phyloP scores from a whole-genome alignment of 2,888 invertebrate genomes.

The Dermolepida albohirtum region DNA sequence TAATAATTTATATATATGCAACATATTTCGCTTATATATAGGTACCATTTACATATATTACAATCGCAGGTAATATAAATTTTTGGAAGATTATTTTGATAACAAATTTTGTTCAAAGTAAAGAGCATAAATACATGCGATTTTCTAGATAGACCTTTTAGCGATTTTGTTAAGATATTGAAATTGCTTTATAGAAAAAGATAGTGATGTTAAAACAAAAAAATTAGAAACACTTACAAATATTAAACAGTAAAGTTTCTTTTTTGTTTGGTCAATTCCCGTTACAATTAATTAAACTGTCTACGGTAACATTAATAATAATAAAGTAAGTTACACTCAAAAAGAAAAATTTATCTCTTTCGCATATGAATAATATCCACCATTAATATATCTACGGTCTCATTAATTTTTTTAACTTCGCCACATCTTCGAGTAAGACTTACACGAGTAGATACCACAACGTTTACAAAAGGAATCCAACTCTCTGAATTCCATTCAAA shows the following conservation, averaged over 20 bases:
- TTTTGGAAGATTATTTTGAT: too few species aligned
- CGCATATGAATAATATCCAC: constrained; percentile 31
- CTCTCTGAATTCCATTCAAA: constrained; percentile 30
- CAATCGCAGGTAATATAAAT: too few species aligned
- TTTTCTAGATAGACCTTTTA: too few species aligned
- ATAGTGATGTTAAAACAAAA: too few species aligned
- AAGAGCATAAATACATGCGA: too few species aligned
- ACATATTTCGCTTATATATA: too few species aligned
- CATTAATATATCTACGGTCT: constrained; percentile 35
- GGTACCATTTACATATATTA: too few species aligned
- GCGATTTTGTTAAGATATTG: too few species aligned
- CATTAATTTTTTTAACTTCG: constrained; percentile 32
- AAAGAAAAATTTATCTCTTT: constrained; percentile 32
- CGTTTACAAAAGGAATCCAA: constrained; percentile 24
- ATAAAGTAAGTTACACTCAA: constrained; percentile 8
- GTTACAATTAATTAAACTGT: constrained; percentile 33
- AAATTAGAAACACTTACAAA: too few species aligned
- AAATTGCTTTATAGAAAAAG: too few species aligned
- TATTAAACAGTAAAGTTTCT: neutral
- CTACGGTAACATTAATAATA: constrained; percentile 25
- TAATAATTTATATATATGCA: too few species aligned
- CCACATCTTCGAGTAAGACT: constrained; percentile 3
- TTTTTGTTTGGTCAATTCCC: neutral
- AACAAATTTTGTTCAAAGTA: too few species aligned
- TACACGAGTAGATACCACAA: constrained; percentile 16